Percentiles rank a stretch among this genome's conserved stretches.
Conservation (phyloP, 1,140 invertebrate genomes). For the Wiebesia pumilae region DNA sequence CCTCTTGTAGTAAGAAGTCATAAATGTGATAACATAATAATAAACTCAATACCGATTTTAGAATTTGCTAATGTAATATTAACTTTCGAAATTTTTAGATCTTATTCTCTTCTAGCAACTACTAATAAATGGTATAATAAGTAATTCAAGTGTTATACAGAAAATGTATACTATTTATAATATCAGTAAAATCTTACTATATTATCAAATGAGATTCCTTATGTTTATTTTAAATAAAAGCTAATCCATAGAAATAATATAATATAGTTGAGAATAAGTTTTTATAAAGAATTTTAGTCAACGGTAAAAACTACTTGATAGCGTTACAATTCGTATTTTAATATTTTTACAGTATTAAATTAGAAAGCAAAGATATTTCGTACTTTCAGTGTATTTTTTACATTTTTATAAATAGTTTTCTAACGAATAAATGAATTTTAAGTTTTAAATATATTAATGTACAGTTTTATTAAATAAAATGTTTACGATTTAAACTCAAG, state of each 20-base stretch:
- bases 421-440: neutral
- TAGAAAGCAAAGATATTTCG: neutral
- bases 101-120: neutral
- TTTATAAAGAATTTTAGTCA: neutral
- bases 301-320: neutral
- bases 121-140: neutral
- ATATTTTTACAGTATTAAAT: slow-evolving; percentile 7
- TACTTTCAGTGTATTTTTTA: neutral
- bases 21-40: neutral
- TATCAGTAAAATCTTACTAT: neutral
- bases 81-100: neutral
- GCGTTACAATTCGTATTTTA: neutral
- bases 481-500: neutral
- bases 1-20: neutral
- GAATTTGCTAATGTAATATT: neutral
- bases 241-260: neutral
- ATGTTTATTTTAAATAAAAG: neutral
- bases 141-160: no score
- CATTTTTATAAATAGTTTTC: slow-evolving; percentile 11
- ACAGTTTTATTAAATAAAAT: slow-evolving; percentile 15
- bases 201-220: neutral
- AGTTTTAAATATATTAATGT: neutral
- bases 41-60: neutral
- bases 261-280: neutral
- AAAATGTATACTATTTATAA: neutral